Evolutionary conservation across 1,140 invertebrate genomes (phyloP), one percentile per base, ranked within the genome.

Genomic region (Neodiprion virginianus): DNA sequence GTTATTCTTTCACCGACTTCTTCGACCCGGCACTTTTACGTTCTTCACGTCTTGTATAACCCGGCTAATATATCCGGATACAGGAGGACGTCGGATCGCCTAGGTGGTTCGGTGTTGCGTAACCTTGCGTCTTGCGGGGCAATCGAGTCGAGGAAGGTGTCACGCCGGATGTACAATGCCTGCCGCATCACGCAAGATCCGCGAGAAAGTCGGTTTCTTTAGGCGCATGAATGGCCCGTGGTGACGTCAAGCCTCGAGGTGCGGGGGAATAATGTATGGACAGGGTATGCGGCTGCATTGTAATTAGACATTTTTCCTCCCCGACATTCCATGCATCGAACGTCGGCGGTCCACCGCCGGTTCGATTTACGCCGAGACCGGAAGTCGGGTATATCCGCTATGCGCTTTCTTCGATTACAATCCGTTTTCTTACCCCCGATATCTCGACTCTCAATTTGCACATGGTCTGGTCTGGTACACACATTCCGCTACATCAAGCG

Each of bases 201-300:
- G 86, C 81, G 86, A 87, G 86, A 88, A 87, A 88, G 86, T 85
- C 50, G 66, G 72, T 50, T 61, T 61, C 53, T 61, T 61, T 61
- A 61, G 53, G 49, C 76, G 81, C 81, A 81, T 85, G 84, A 86
- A 86, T 85, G 84, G 82, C 68, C 71, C 28, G 28, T 40, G 78
- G 79, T 88, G 86, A 87, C 86, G 86, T 87, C 86, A 88, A 87
- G 80, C 81, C 69, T 53, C 73, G 68, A 40, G 28, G 28, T 40
- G 28, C 28, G 28, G 28, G 76, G 83, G 82, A 87, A 87, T 61
- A 87, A 87, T 87, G 85, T 86, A 85, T 40, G 28, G 28, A 40
- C 28, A 40, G 28, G 5, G 28, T 40, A 40, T 5, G 28, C 28
- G 28, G 28, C 28, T 40, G 28, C 28, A 40, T 40, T 40, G 28